A percentile compares a stretch with the other conserved stretches of the same genome.
These are phyloP conservation scores for Sminthurides bifidus DNA, from an alignment of 1,140 invertebrate species.

Conservation along the genomic window DNA sequence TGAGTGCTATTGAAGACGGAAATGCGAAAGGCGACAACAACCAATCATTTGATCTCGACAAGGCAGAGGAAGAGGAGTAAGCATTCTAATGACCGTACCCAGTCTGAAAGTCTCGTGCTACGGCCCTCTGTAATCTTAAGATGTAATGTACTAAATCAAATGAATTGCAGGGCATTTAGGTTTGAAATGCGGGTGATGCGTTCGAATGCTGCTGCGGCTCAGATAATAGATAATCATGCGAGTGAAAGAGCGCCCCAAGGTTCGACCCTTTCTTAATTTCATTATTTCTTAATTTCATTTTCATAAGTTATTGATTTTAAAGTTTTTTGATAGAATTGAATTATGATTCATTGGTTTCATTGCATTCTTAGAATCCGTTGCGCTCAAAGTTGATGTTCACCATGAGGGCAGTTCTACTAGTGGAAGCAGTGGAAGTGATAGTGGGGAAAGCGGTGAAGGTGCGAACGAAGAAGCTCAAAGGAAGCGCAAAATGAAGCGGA, in stretches of 20 bases:
- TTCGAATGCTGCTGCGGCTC: too few relatives aligned
- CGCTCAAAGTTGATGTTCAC: conserved; percentile 84
- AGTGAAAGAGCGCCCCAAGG: too few relatives aligned
- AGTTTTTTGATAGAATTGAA: not conserved
- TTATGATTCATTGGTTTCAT: not conserved
- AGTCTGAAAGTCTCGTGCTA: too few relatives aligned
- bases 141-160: too few relatives aligned
- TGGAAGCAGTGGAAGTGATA: conserved; percentile 38
- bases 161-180: too few relatives aligned
- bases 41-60: too few relatives aligned
- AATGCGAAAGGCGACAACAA: not conserved
- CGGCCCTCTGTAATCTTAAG: too few relatives aligned
- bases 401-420: conserved; percentile 80
- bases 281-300: not conserved
- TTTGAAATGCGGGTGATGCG: too few relatives aligned
- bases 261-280: not conserved
- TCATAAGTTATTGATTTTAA: not conserved
- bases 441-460: not conserved
- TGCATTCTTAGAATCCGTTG: conserved; percentile 42
- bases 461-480: not conserved
- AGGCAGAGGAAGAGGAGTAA: too few relatives aligned
- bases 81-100: too few relatives aligned
- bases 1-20: not conserved
- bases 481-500: not conserved
- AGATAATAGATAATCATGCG: too few relatives aligned